Evolutionary conservation across 2,113 vertebrate species (phyloP).

Genomic region (Eidolon helvum): DNA sequence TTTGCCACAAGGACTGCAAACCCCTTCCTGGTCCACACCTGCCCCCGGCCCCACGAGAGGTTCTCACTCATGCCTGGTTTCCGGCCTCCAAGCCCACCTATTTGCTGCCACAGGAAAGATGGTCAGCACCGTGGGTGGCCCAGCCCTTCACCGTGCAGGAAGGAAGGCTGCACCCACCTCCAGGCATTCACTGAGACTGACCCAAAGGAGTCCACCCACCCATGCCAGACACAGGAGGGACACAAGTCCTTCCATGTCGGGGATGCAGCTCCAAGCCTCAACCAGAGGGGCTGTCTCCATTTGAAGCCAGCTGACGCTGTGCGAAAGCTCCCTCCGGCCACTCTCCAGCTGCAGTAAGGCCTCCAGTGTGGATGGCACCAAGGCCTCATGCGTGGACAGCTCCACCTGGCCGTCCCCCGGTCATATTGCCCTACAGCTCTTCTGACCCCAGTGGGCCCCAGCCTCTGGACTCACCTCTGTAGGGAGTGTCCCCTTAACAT

Average conservation of each 20-base stretch:
- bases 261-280: constrained; percentile 49
- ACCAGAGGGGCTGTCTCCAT: background rate
- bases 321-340: background rate
- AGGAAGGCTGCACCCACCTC: constrained; percentile 70
- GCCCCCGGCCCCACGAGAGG: background rate
- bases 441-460: background rate
- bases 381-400: background rate
- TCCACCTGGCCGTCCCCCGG: background rate
- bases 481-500: too few relatives aligned
- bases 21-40: constrained; percentile 30
- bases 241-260: constrained; percentile 22
- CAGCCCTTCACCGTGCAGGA: constrained; percentile 24
- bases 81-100: background rate
- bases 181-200: constrained; percentile 48
- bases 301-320: background rate
- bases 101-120: background rate
- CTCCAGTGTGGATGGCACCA: background rate
- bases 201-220: constrained; percentile 50
- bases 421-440: background rate
- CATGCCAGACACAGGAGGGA: constrained; percentile 63
- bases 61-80: constrained; percentile 41
- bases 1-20: constrained; percentile 9
- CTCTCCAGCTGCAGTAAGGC: background rate
- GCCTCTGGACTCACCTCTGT: background rate
- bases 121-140: background rate